These are phyloP conservation scores for Reinhardtius hippoglossoides DNA, from an alignment of 2,113 vertebrate genomes.

Conservation along the genomic window DNA sequence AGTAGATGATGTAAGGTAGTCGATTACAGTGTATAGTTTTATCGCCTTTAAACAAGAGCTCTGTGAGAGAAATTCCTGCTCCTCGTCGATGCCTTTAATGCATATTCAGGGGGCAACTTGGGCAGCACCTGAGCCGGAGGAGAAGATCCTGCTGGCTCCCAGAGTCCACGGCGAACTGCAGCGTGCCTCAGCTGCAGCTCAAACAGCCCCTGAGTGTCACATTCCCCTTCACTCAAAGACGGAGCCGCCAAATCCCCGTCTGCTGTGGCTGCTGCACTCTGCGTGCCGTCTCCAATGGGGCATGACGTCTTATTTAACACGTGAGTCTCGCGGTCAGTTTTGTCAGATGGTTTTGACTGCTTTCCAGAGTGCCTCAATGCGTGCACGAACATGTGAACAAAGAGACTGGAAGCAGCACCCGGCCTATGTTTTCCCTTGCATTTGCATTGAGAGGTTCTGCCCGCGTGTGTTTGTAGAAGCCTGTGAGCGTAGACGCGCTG, in stretches of 20 bases:
- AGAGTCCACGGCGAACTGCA: slow-evolving; percentile 40
- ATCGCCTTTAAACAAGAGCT: background rate
- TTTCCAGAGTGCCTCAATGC: background rate
- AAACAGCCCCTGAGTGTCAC: slow-evolving; percentile 64
- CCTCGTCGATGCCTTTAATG: slow-evolving; percentile 17
- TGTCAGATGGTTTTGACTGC: slow-evolving; percentile 23
- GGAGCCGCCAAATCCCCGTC: slow-evolving; percentile 45
- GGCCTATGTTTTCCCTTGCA: slow-evolving; percentile 15
- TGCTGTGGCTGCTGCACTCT: slow-evolving; percentile 24
- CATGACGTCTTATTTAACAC: slow-evolving; percentile 52
- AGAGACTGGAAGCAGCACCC: slow-evolving; percentile 4
- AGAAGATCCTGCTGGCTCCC: slow-evolving; percentile 44
- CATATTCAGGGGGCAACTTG: slow-evolving; percentile 33
- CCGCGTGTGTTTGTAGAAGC: slow-evolving; percentile 19
- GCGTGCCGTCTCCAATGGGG: slow-evolving; percentile 25
- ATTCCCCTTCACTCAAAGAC: slow-evolving; percentile 61
- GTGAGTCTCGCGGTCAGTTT: slow-evolving; percentile 22
- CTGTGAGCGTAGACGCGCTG: slow-evolving; percentile 35
- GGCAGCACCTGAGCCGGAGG: slow-evolving; percentile 51
- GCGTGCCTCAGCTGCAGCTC: slow-evolving; percentile 66
- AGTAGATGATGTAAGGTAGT: slow-evolving; percentile 4
- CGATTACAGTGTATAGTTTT: background rate
- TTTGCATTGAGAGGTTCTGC: slow-evolving; percentile 43
- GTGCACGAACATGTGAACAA: background rate
- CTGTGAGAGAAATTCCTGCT: slow-evolving; percentile 12